phyloP scores from a whole-genome alignment of 92 coral and sea anemone genomes.

The Epizoanthus rinbou region DNA sequence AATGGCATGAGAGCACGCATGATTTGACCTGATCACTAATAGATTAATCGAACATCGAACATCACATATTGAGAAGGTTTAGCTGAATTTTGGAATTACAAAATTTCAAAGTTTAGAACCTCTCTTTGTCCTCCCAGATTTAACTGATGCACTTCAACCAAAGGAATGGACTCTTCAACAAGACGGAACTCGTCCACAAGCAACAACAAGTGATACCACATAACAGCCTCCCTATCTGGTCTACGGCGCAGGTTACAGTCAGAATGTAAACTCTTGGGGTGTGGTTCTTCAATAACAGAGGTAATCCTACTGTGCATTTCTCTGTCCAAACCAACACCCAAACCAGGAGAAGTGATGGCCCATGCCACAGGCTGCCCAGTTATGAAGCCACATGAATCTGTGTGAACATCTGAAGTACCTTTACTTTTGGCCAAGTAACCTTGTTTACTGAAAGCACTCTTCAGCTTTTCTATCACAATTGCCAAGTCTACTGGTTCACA shows the following conservation, averaged over 20 bases:
- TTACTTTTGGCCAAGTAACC: background rate
- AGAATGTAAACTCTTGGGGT: background rate
- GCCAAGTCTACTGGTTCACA: slow-evolving; percentile 11
- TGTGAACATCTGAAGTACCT: background rate
- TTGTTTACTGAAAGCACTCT: background rate
- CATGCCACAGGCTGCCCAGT: slow-evolving; percentile 28
- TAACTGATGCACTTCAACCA: slow-evolving; percentile 29
- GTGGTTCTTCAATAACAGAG: background rate
- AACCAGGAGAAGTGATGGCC: slow-evolving; percentile 33
- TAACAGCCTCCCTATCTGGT: background rate
- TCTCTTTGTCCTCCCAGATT: background rate
- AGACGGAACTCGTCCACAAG: slow-evolving; percentile 39
- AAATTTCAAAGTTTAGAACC: slow-evolving; percentile 24
- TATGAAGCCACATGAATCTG: background rate
- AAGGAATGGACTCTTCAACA: slow-evolving; percentile 3
- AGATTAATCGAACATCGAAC: too few species aligned
- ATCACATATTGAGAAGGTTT: too few species aligned
- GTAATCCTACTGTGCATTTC: background rate
- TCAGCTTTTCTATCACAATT: slow-evolving; percentile 3
- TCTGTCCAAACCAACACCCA: slow-evolving; percentile 11
- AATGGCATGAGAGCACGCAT: too few species aligned
- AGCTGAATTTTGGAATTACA: background rate
- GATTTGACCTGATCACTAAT: too few species aligned
- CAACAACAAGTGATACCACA: slow-evolving; percentile 10
- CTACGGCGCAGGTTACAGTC: background rate